A percentile compares a stretch with the other conserved stretches of the same genome.
These are phyloP conservation scores for Cyphomyrus discorhynchus DNA, from an alignment of 2,113 vertebrate genomes.

Conservation along the genomic window DNA sequence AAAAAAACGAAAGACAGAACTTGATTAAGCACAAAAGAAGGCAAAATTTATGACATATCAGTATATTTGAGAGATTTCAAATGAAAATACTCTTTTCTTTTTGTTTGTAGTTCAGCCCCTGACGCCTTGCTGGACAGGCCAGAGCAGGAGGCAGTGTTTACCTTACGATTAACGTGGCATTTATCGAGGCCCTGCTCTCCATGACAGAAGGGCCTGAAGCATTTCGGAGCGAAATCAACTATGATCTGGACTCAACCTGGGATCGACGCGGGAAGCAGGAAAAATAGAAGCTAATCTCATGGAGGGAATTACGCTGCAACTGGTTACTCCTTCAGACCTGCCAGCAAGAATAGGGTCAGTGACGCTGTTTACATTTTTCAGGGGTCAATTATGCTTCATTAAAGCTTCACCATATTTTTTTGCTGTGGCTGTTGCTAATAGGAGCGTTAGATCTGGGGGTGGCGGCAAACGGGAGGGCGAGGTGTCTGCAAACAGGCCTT, in stretches of 20 bases:
- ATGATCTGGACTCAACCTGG: slow-evolving; percentile 44
- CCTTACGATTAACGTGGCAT: slow-evolving; percentile 21
- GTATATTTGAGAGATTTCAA: not conserved
- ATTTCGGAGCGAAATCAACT: slow-evolving; percentile 17
- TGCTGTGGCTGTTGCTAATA: slow-evolving; percentile 37
- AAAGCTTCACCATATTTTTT: slow-evolving; percentile 41
- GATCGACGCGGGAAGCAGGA: slow-evolving; percentile 27
- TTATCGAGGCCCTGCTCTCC: slow-evolving; percentile 29
- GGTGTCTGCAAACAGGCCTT: not conserved
- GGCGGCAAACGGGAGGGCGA: not conserved
- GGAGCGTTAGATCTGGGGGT: not conserved
- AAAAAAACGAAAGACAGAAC: not conserved
- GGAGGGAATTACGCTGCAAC: slow-evolving; percentile 51
- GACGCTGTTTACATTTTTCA: slow-evolving; percentile 39
- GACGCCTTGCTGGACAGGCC: not conserved
- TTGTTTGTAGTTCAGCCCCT: not conserved
- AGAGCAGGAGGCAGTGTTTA: slow-evolving; percentile 3
- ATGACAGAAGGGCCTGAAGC: slow-evolving; percentile 30
- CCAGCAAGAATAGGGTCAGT: slow-evolving; percentile 48
- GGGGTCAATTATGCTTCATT: slow-evolving; percentile 51
- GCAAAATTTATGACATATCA: not conserved
- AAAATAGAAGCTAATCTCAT: slow-evolving; percentile 54
- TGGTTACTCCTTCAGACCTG: slow-evolving; percentile 53
- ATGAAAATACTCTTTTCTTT: not conserved
- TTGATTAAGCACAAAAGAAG: not conserved